These are phyloP conservation scores for Aleiodes testaceus DNA, from an alignment of 2,888 invertebrate genomes.

Conservation along the genomic window DNA sequence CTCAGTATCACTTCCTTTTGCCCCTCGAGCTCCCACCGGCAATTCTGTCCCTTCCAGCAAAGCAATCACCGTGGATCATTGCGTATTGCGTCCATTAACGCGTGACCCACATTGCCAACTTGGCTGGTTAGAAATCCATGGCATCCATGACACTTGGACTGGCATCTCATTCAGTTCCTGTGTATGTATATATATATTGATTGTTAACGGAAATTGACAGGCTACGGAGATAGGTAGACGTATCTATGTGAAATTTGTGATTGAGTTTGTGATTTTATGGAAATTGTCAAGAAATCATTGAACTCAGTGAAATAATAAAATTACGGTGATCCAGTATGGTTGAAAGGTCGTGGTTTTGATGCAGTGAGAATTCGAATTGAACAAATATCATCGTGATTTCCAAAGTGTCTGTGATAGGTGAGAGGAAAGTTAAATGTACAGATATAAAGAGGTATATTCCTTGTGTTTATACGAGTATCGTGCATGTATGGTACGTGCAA, in stretches of 20 bases:
- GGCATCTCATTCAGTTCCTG: conserved; percentile 21
- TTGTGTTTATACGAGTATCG: conserved; percentile 14
- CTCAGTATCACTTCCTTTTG: neutral
- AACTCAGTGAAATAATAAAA: no score
- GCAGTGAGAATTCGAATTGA: conserved; percentile 12
- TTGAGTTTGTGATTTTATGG: no score
- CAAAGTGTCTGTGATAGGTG: conserved; percentile 31
- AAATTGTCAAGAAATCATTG: no score
- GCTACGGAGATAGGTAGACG: no score
- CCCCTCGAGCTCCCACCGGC: neutral
- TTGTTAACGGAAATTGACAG: neutral
- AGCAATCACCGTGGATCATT: conserved; percentile 38
- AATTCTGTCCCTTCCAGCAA: conserved; percentile 29
- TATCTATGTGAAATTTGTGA: no score
- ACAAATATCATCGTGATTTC: conserved; percentile 22
- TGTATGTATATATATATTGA: neutral
- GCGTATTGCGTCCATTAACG: conserved; percentile 44
- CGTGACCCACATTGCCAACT: conserved; percentile 42
- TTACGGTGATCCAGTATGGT: conserved; percentile 13
- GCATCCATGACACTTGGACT: conserved; percentile 28
- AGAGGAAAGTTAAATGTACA: conserved; percentile 19
- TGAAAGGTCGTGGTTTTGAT: conserved; percentile 26
- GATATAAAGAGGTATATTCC: conserved; percentile 1
- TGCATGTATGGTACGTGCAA: conserved; percentile 34
- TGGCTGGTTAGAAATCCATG: conserved; percentile 8